Evolutionary conservation across 2,113 vertebrate genomes (phyloP), one percentile per base, ranked within the genome.

Genomic region (Cichladusa arquata): DNA sequence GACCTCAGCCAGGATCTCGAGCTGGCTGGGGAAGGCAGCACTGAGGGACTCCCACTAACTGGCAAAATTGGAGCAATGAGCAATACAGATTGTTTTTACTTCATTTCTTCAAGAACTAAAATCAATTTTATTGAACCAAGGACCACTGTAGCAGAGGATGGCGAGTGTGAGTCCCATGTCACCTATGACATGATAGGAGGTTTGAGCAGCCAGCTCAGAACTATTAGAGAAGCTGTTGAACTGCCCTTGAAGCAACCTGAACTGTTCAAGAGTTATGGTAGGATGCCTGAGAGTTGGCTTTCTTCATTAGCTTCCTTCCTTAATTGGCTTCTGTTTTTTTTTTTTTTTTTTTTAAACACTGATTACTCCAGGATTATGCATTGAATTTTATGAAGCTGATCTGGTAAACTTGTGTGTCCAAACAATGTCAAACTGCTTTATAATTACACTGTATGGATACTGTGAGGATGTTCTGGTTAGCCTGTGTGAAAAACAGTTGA

Each of bases 161-260:
- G 81, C 56, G 91, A 96, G 3, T 50, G 29, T 14, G 88, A 95
- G 86, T 96, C 97, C 79, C 98, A 91, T 92, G 97, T 99, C 93
- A 99, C 98, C 6, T 99, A 99, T 34, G 98, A 98, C 88, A 98
- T 98, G 98, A 99, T 99, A 72, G 99, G 99, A 45, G 99, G 99
- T 25, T 98, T 99, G 65, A 96, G 85, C 60, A 98, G 94, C 91
- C 99, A 99, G 93, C 90, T 99, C 92, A 98, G 97, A 72, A 97
- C 96, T 74, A 99, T 99, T 95, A 98, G 98, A 97, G 99, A 99
- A 97, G 98, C 98, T 11, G 97, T 99, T 45, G 99, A 99, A 96
- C 97, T 99, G 82, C 99, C 99, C 33, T 95, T 99, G 88, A 99
- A 98, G 96, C 98, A 98, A 61, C 98, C 99, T 2, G 98, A 99